Conservation (phyloP, 2,888 invertebrate genomes). For the Zygothrica quintamaculata region DNA sequence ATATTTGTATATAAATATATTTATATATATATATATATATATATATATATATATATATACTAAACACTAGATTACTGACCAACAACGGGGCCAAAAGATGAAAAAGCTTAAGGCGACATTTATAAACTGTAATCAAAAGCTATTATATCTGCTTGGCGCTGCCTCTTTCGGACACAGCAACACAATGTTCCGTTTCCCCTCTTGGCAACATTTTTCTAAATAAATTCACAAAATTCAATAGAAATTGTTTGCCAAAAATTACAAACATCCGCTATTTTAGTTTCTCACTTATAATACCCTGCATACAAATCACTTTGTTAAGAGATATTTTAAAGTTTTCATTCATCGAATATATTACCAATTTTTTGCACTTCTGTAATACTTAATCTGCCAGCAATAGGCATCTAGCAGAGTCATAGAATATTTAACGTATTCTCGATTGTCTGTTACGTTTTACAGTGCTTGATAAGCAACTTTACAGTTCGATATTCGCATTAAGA, state of each 20-base stretch:
- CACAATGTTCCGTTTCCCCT: constrained; percentile 43
- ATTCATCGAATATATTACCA: neutral
- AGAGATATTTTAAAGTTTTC: constrained; percentile 11
- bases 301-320: constrained; percentile 1
- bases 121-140: constrained; percentile 80
- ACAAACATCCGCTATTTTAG: constrained; percentile 44
- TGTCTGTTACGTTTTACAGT: too few species aligned
- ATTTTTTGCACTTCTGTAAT: neutral
- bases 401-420: too few species aligned
- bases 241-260: constrained; percentile 74
- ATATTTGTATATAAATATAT: too few species aligned
- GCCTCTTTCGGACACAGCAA: constrained; percentile 30
- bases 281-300: constrained; percentile 43
- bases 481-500: too few species aligned
- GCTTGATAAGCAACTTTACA: too few species aligned
- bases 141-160: constrained; percentile 72
- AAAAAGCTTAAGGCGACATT: constrained; percentile 73
- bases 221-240: constrained; percentile 74
- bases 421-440: too few species aligned
- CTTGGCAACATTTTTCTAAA: constrained; percentile 74
- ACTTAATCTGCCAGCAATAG: too few species aligned
- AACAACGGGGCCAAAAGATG: constrained; percentile 17
- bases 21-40: too few species aligned
- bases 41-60: too few species aligned
- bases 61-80: constrained; percentile 58